Percentiles rank a stretch among this genome's conserved stretches.
These are phyloP conservation scores for Danaus chrysippus DNA, from an alignment of 2,888 invertebrate genomes.

Conservation along the genomic window DNA sequence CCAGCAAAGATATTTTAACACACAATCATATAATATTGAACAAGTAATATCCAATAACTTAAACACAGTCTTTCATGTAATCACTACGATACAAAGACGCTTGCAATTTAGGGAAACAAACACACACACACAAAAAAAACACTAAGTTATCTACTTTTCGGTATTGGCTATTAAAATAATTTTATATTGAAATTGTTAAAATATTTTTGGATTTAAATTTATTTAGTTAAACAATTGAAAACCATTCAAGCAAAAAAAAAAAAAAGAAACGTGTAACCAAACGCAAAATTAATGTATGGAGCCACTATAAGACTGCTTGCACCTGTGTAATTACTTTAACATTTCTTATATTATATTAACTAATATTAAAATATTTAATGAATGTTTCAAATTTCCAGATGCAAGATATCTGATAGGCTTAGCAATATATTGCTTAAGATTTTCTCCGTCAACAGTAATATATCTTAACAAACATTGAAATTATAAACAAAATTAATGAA, in stretches of 20 bases:
- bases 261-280: not conserved
- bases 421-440: not conserved
- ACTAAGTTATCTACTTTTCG: not conserved
- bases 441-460: not conserved
- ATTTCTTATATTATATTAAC: slow-evolving; percentile 13
- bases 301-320: slow-evolving; percentile 58
- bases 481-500: not conserved
- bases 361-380: slow-evolving; percentile 7
- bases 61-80: not conserved
- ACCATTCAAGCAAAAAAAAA: slow-evolving; percentile 11
- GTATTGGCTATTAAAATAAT: slow-evolving; percentile 5
- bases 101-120: not conserved
- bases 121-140: not conserved
- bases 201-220: slow-evolving; percentile 8
- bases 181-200: slow-evolving; percentile 7
- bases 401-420: slow-evolving; percentile 1
- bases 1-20: no score
- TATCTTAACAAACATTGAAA: not conserved
- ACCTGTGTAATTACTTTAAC: slow-evolving; percentile 13
- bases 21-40: not conserved
- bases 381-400: slow-evolving; percentile 2
- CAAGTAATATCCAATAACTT: not conserved
- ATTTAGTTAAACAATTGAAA: slow-evolving; percentile 16
- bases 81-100: not conserved
- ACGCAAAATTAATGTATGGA: slow-evolving; percentile 34